A percentile compares a stretch with the other conserved stretches of the same genome.
Evolutionary conservation across 1,140 invertebrate genomes (phyloP).

Genomic region (Trissolcus basalis): DNA sequence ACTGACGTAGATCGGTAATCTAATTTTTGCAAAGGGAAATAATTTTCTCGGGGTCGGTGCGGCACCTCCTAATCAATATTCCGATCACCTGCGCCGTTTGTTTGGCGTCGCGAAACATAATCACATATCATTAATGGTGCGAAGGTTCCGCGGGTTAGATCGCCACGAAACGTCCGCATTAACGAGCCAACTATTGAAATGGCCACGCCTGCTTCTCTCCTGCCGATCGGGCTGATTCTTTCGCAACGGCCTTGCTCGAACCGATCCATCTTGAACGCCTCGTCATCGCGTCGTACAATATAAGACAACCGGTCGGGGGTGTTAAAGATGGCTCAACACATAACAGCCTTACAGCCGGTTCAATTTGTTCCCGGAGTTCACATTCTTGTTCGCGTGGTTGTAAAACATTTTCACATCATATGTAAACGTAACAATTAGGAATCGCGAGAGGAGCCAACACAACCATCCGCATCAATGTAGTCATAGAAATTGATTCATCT

Average conservation of each 20-base stretch:
- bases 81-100: conserved; percentile 52
- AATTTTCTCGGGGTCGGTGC: conserved; percentile 34
- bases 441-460: too few relatives aligned
- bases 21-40: conserved; percentile 36
- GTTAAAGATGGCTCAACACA: neutral
- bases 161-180: conserved; percentile 53
- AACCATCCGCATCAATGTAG: too few relatives aligned
- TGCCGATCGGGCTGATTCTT: conserved; percentile 47
- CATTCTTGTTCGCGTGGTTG: too few relatives aligned
- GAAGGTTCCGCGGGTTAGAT: conserved; percentile 45
- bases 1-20: conserved; percentile 38
- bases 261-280: conserved; percentile 55
- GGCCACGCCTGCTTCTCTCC: conserved; percentile 60
- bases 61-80: conserved; percentile 54
- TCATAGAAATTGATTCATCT: too few relatives aligned
- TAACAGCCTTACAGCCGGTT: too few relatives aligned
- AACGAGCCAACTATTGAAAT: conserved; percentile 56
- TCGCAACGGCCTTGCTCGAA: conserved; percentile 58
- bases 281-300: conserved; percentile 46
- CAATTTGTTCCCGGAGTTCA: too few relatives aligned
- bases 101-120: conserved; percentile 55
- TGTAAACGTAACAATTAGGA: too few relatives aligned
- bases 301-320: conserved; percentile 5
- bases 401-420: too few relatives aligned
- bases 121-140: conserved; percentile 54